Evolutionary conservation across 2,888 invertebrate genomes (phyloP).

Genomic region (Microctonus aethiopoides): DNA sequence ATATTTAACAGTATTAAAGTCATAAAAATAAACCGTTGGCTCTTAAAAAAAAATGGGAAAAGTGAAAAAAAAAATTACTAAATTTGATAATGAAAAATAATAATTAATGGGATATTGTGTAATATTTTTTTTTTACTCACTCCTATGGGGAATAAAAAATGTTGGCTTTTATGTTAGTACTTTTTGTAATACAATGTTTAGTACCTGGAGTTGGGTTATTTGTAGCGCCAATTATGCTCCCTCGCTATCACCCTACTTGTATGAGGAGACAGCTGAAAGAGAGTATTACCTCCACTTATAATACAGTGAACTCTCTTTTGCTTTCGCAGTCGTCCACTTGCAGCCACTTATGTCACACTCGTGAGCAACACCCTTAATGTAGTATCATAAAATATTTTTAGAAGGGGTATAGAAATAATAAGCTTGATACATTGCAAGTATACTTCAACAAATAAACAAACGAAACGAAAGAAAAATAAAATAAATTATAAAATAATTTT

Average conservation of each 20-base stretch:
- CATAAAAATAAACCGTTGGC: background rate
- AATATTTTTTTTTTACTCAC: background rate
- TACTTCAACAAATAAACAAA: background rate
- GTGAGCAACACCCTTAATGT: constrained; percentile 25
- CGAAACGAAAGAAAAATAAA: background rate
- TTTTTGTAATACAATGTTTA: background rate
- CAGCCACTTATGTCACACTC: constrained; percentile 1
- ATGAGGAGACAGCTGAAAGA: constrained; percentile 31
- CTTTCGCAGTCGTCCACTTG: constrained; percentile 23
- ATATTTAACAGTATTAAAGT: background rate
- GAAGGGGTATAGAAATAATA: constrained; percentile 7
- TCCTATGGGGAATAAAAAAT: background rate
- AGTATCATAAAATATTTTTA: constrained; percentile 37
- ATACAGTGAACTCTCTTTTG: background rate
- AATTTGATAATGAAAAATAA: background rate
- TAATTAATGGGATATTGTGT: background rate
- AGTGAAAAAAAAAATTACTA: background rate
- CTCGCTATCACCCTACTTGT: constrained; percentile 16
- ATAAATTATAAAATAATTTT: no score
- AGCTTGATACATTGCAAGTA: background rate
- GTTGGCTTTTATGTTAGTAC: background rate
- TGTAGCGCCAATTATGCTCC: constrained; percentile 34
- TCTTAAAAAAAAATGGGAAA: background rate
- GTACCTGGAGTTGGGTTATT: constrained; percentile 29
- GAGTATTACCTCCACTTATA: background rate